phyloP scores from a whole-genome alignment of 1,140 invertebrate genomes.

The Formica exsecta region DNA sequence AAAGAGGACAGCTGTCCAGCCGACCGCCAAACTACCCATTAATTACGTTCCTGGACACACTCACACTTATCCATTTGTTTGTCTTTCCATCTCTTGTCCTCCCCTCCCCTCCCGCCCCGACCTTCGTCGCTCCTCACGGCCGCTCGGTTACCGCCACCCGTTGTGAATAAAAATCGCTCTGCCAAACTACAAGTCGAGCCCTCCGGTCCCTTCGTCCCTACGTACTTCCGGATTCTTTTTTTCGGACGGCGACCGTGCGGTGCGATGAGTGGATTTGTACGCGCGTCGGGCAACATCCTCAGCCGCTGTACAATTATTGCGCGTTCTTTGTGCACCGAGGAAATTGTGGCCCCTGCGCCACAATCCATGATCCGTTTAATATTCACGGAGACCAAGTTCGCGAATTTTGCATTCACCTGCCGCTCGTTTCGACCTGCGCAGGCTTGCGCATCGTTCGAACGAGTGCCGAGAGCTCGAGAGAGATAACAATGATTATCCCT shows the following conservation, averaged over 20 bases:
- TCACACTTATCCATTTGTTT: constrained; percentile 77
- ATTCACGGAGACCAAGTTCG: constrained; percentile 52
- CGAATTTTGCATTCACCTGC: constrained; percentile 49
- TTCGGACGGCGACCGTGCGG: constrained; percentile 10
- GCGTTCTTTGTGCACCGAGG: constrained; percentile 45
- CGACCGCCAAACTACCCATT: constrained; percentile 86
- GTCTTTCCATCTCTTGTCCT: constrained; percentile 69
- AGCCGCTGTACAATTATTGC: constrained; percentile 44
- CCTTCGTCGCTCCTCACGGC: constrained; percentile 22
- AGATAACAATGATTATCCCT: constrained; percentile 72
- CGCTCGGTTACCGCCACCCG: constrained; percentile 46
- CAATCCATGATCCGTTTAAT: constrained; percentile 48
- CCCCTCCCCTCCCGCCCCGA: background rate
- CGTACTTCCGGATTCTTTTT: constrained; percentile 50
- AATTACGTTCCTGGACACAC: constrained; percentile 81
- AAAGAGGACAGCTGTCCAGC: constrained; percentile 85
- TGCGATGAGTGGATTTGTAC: constrained; percentile 47
- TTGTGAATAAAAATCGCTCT: constrained; percentile 75
- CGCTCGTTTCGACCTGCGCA: background rate
- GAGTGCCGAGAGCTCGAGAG: background rate
- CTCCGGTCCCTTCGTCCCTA: constrained; percentile 29
- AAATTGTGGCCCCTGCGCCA: constrained; percentile 30
- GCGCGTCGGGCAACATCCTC: background rate
- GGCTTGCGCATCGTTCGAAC: constrained; percentile 5
- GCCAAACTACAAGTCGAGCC: constrained; percentile 52